phyloP scores from a whole-genome alignment of 1,140 invertebrate species.

The Panagrolaimus sp. region DNA sequence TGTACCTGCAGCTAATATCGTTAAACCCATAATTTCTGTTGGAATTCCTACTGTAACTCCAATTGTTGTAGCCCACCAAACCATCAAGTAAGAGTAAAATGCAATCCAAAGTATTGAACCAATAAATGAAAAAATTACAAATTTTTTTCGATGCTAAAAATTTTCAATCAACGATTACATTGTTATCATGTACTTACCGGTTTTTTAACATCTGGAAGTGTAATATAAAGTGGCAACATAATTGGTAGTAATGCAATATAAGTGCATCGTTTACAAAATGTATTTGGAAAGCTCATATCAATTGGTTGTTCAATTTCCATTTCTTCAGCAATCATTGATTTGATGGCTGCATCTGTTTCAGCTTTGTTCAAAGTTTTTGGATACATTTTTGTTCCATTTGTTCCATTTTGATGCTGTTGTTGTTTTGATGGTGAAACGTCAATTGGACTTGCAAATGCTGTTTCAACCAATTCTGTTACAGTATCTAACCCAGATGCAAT shows the following conservation, averaged over 20 bases:
- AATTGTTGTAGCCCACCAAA: constrained; percentile 60
- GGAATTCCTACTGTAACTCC: constrained; percentile 60
- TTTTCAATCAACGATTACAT: no score
- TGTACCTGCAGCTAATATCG: constrained; percentile 62
- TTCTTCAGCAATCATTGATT: no score
- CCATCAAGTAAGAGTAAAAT: constrained; percentile 55
- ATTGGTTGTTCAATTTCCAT: constrained; percentile 63
- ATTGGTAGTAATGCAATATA: constrained; percentile 87
- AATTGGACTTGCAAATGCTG: no score
- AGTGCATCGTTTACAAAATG: constrained; percentile 75
- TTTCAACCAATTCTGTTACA: no score
- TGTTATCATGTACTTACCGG: no score
- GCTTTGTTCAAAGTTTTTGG: no score
- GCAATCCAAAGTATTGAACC: constrained; percentile 74
- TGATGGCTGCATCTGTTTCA: no score
- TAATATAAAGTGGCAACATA: constrained; percentile 86
- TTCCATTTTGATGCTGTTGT: no score
- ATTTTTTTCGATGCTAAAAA: constrained; percentile 1
- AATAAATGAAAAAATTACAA: constrained; percentile 70
- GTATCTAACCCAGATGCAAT: no score
- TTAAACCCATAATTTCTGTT: constrained; percentile 61
- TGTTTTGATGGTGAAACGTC: no score
- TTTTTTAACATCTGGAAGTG: constrained; percentile 85
- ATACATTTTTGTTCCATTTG: no score
- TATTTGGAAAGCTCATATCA: constrained; percentile 66